Percentiles rank a stretch among this genome's conserved stretches.
Conservation (phyloP, 2,113 vertebrate genomes). For the Uropsilus gracilis region DNA sequence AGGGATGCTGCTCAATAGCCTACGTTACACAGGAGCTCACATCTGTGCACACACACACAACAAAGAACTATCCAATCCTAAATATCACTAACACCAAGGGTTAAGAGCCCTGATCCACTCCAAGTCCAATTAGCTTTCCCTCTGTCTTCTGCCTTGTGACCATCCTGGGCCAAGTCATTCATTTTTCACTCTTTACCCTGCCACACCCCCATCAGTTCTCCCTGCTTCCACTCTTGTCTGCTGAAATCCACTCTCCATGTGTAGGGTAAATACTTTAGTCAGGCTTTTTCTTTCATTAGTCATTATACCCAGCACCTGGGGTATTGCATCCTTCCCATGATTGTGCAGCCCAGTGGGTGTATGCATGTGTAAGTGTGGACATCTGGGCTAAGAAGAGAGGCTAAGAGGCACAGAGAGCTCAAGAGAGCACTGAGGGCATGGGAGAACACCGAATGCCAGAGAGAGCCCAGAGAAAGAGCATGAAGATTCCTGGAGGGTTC, state of each 20-base stretch:
- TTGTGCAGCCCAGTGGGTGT: too few species aligned
- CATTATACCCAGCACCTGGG: too few species aligned
- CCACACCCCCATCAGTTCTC: neutral
- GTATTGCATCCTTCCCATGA: too few species aligned
- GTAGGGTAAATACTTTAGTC: too few species aligned
- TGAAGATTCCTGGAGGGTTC: too few species aligned
- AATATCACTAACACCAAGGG: accelerated
- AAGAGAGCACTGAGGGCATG: too few species aligned
- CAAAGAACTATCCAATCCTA: neutral
- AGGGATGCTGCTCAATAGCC: neutral
- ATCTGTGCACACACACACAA: too few species aligned
- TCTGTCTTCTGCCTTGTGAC: neutral
- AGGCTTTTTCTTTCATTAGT: too few species aligned
- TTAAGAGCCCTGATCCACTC: neutral
- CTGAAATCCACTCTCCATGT: neutral
- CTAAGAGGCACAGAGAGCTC: neutral
- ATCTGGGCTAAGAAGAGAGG: too few species aligned
- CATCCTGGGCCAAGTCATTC: neutral
- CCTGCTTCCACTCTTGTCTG: neutral
- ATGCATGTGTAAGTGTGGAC: too few species aligned
- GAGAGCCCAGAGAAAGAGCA: too few species aligned
- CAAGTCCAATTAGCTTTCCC: accelerated
- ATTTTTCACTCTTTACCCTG: neutral
- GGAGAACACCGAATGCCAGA: too few species aligned
- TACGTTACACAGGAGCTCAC: neutral